Evolutionary conservation across 2,888 invertebrate genomes (phyloP).

Genomic region (Sipunculus nudus): DNA sequence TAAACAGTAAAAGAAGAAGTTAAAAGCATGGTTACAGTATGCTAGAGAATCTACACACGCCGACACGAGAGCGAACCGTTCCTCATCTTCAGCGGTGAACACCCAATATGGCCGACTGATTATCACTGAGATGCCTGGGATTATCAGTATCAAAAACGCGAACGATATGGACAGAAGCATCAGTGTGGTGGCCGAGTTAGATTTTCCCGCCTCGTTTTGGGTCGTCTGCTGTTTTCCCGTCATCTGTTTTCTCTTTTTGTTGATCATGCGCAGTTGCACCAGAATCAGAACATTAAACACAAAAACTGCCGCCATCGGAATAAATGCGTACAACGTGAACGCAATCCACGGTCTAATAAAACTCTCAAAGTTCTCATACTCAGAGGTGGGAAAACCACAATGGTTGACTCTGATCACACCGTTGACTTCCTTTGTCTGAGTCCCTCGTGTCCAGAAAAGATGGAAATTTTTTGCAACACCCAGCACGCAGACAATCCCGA

Average conservation of each 20-base stretch:
- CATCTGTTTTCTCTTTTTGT: background rate
- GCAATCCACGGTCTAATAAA: constrained; percentile 23
- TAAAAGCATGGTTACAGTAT: constrained; percentile 15
- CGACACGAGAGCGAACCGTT: background rate
- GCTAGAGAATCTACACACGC: constrained; percentile 15
- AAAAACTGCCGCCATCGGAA: constrained; percentile 10
- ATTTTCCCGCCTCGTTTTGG: too few species aligned
- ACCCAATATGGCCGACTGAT: constrained; percentile 8
- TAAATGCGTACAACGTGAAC: constrained; percentile 20
- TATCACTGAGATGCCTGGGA: constrained; percentile 10
- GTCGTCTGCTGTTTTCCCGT: background rate
- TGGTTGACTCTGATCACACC: background rate
- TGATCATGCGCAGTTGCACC: background rate
- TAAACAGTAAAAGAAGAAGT: constrained; percentile 21
- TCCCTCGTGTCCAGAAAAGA: constrained; percentile 14
- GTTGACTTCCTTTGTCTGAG: background rate
- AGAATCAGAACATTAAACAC: constrained; percentile 13
- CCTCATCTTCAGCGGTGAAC: background rate
- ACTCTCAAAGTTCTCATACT: constrained; percentile 4
- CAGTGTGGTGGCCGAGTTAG: background rate
- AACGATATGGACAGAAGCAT: constrained; percentile 13
- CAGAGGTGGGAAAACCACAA: constrained; percentile 2
- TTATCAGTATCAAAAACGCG: constrained; percentile 10
- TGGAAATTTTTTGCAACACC: constrained; percentile 13
- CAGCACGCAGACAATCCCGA: background rate